Percentiles rank a stretch among this genome's conserved stretches.
These are phyloP conservation scores for Bostrychus sinensis DNA, from an alignment of 2,113 vertebrate species.

Conservation along the genomic window DNA sequence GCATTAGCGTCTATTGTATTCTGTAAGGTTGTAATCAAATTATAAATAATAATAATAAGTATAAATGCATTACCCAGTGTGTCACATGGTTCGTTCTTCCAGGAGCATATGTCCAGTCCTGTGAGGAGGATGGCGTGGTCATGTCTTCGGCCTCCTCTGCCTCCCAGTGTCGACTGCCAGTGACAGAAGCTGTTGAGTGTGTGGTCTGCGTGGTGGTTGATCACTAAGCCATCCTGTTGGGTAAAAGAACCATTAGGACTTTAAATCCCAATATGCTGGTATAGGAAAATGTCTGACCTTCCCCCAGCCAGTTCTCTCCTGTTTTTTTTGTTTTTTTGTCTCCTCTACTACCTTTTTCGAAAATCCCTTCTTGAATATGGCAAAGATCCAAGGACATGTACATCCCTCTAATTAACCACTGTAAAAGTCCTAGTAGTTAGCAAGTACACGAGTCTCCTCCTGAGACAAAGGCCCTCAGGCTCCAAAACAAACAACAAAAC, in stretches of 20 bases:
- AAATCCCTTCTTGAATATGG: constrained; percentile 50
- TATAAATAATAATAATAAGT: neutral
- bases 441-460: constrained; percentile 23
- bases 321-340: constrained; percentile 5
- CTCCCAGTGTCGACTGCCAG: constrained; percentile 88
- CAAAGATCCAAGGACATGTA: constrained; percentile 47
- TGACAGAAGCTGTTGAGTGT: constrained; percentile 92
- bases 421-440: constrained; percentile 50
- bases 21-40: neutral
- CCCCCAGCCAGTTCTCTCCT: constrained; percentile 10
- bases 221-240: constrained; percentile 84
- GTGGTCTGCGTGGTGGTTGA: constrained; percentile 91
- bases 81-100: constrained; percentile 93
- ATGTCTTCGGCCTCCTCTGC: constrained; percentile 84
- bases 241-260: constrained; percentile 12
- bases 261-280: neutral
- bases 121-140: constrained; percentile 92
- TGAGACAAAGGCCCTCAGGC: constrained; percentile 28
- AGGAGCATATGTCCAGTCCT: constrained; percentile 91
- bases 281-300: constrained; percentile 6
- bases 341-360: constrained; percentile 6
- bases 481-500: constrained; percentile 28
- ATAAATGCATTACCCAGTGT: constrained; percentile 81
- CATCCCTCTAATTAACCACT: constrained; percentile 79
- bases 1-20: neutral